These are phyloP conservation scores for Mylabris sibirica DNA, from an alignment of 2,888 invertebrate genomes.

Conservation along the genomic window DNA sequence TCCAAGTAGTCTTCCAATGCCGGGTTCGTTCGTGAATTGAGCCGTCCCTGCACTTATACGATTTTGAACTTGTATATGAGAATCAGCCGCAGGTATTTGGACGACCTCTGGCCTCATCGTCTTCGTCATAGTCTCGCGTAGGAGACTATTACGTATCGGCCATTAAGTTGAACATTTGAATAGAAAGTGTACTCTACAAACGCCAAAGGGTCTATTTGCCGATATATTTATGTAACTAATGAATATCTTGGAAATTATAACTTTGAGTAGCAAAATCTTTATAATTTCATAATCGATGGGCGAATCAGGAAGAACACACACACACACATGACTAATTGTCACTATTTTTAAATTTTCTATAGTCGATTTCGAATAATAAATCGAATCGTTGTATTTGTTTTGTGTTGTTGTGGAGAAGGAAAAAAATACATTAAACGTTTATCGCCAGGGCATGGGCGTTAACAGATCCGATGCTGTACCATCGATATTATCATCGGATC, in stretches of 20 bases:
- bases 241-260: not conserved
- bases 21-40: too few species aligned
- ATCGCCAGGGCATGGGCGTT: slow-evolving; percentile 47
- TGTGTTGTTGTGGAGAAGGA: slow-evolving; percentile 14
- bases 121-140: slow-evolving; percentile 43
- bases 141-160: slow-evolving; percentile 39
- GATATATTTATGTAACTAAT: not conserved
- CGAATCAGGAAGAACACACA: not conserved
- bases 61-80: not conserved
- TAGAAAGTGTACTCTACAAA: slow-evolving; percentile 31
- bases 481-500: slow-evolving; percentile 42
- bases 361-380: slow-evolving; percentile 57
- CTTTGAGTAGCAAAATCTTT: not conserved
- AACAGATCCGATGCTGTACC: slow-evolving; percentile 43
- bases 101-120: slow-evolving; percentile 42
- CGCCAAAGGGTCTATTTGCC: slow-evolving; percentile 21
- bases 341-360: not conserved
- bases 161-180: slow-evolving; percentile 34
- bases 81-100: slow-evolving; percentile 33
- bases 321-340: not conserved
- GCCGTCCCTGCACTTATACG: too few species aligned
- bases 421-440: slow-evolving; percentile 40
- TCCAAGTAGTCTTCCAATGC: too few species aligned
- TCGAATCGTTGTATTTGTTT: slow-evolving; percentile 43
- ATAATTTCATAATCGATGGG: not conserved